phyloP scores from a whole-genome alignment of 2,888 invertebrate genomes.

The Noctuana brunneofusca region DNA sequence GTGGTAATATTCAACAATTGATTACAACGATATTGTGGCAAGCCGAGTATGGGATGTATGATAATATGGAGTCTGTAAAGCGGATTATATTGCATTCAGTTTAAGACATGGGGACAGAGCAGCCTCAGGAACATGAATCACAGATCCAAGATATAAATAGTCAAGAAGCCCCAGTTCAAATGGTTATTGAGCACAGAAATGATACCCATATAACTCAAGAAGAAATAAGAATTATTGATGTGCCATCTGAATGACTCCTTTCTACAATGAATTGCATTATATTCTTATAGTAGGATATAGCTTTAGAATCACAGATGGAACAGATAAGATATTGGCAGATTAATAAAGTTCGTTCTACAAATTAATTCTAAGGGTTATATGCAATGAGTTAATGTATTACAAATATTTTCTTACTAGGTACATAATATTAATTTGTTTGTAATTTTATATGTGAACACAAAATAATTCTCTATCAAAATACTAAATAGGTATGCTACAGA shows the following conservation, averaged over 20 bases:
- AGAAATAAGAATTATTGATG: slow-evolving; percentile 25
- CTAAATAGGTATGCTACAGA: too few relatives aligned
- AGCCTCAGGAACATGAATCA: slow-evolving; percentile 36
- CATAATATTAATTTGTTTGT: too few relatives aligned
- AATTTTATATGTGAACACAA: too few relatives aligned
- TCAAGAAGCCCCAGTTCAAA: slow-evolving; percentile 11
- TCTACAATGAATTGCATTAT: neutral
- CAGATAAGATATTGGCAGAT: neutral
- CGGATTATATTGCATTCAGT: slow-evolving; percentile 61
- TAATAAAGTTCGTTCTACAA: too few relatives aligned
- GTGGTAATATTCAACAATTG: slow-evolving; percentile 71
- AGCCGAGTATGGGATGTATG: slow-evolving; percentile 72
- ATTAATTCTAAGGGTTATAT: neutral
- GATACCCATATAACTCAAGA: slow-evolving; percentile 16
- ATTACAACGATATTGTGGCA: slow-evolving; percentile 77
- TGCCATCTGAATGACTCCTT: neutral
- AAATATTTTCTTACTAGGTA: too few relatives aligned
- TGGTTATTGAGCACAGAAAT: slow-evolving; percentile 21
- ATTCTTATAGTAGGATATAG: neutral
- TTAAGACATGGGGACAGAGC: slow-evolving; percentile 44
- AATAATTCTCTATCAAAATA: too few relatives aligned
- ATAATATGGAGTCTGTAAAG: slow-evolving; percentile 68
- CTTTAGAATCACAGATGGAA: neutral
- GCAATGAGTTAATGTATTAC: too few relatives aligned
- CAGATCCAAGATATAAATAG: neutral